Percentiles rank a stretch among this genome's conserved stretches.
phyloP scores from a whole-genome alignment of 2,797 vertebrate species.

The Australoheros facetus region DNA sequence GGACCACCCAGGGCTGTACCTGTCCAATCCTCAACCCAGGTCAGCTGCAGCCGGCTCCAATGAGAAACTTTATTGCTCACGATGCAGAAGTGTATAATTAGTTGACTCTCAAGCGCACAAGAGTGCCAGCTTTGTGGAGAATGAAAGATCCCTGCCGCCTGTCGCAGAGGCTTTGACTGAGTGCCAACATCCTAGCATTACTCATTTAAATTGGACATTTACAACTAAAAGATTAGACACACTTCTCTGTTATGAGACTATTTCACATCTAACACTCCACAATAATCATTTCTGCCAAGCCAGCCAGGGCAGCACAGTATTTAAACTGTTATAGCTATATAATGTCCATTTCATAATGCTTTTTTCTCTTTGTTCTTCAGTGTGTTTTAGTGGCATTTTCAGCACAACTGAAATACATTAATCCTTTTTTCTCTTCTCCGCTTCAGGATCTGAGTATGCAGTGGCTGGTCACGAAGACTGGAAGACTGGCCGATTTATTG shows the following conservation, averaged over 20 bases:
- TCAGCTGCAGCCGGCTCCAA: slow-evolving; percentile 61
- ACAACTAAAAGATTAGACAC: slow-evolving; percentile 46
- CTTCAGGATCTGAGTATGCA: slow-evolving; percentile 87
- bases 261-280: slow-evolving; percentile 28
- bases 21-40: slow-evolving; percentile 94
- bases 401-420: background rate
- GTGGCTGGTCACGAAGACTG: slow-evolving; percentile 89
- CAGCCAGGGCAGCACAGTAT: background rate
- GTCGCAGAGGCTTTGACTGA: slow-evolving; percentile 27
- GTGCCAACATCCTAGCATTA: slow-evolving; percentile 38
- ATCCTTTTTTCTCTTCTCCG: background rate
- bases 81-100: slow-evolving; percentile 34
- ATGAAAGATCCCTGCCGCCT: slow-evolving; percentile 36
- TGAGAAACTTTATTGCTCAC: slow-evolving; percentile 22
- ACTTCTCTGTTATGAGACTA: slow-evolving; percentile 34
- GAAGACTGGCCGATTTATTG: slow-evolving; percentile 81
- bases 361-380: background rate
- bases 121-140: slow-evolving; percentile 43
- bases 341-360: background rate
- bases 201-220: slow-evolving; percentile 52
- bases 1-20: slow-evolving; percentile 90
- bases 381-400: background rate
- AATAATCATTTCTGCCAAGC: slow-evolving; percentile 34
- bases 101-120: slow-evolving; percentile 8
- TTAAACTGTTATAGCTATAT: slow-evolving; percentile 25